Base-by-base conservation (phyloP, 2,888 invertebrate species). In the Aleiodes testaceus region DNA sequence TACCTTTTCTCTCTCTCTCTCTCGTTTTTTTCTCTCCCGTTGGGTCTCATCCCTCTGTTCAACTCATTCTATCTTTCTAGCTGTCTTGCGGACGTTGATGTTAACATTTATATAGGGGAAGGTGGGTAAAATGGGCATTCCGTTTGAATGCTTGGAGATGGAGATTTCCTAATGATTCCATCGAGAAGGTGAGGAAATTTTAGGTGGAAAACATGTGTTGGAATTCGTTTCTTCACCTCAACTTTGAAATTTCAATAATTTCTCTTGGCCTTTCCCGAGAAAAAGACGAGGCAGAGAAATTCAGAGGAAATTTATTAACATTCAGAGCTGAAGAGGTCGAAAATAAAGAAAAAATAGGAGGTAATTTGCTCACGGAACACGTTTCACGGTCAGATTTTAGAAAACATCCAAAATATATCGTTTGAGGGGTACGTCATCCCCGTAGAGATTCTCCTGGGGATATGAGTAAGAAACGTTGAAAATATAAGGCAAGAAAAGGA, bases 341-440 rank as follows among this genome's bases (percentile, higher is more conserved):
- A 80, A 80, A 79, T 78, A 75, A 80, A 84, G 82, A 84, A 80
- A 84, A 26, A 26, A 26, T 26, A 26, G 81, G 82, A 80, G 81
- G 82, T 81, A 81, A 86, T 85, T 85, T 85, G 84, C 80, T 84
- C 81, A 78, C 84, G 74, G 79, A 79, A 82, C 86, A 86, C 85
- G 85, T 86, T 80, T 78, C 80, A 68, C 59, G 18, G 59, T 44
- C 26, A 61, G 63, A 50, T 61, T 66, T 70, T 59, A 73, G 68
- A 59, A 69, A 20, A 69, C 42, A 59, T 11, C 55, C 22, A 67
- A 14, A 63, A 45, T 42, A 52, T 12, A 55, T 36, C 6, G 67
- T 18, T 42, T 42, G 26, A 59, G 30, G n/a, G 36, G 30, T 69
- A 65, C 55, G 70, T 71, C 66, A 66, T 42, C 36, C 53, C 63